phyloP scores from a whole-genome alignment of 2,113 vertebrate species.

The Elephantulus edwardii region DNA sequence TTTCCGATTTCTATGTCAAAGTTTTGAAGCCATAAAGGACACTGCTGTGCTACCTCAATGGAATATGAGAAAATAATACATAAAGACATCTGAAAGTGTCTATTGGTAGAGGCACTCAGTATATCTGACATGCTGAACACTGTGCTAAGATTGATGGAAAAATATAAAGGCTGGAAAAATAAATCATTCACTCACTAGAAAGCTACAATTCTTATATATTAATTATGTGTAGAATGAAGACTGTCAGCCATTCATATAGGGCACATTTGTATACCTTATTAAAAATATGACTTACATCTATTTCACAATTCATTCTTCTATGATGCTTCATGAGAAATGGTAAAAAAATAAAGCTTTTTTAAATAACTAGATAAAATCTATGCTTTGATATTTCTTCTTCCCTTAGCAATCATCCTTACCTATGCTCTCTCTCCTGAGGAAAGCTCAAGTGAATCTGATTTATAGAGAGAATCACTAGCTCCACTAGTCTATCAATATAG shows the following conservation, averaged over 20 bases:
- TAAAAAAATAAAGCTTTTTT: not conserved
- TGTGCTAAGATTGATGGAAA: not conserved
- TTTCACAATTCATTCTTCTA: not conserved
- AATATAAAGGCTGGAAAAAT: not conserved
- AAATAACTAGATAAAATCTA: not conserved
- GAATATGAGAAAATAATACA: not conserved
- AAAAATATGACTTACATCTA: not conserved
- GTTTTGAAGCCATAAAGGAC: not conserved
- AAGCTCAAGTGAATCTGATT: not conserved
- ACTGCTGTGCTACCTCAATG: not conserved
- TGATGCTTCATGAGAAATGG: not conserved
- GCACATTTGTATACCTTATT: not conserved
- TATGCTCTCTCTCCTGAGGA: constrained; percentile 17
- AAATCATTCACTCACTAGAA: not conserved
- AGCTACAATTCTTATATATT: not conserved
- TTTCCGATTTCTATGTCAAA: not conserved
- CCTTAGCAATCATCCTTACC: not conserved
- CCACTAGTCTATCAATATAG: not conserved
- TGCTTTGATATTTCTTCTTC: not conserved
- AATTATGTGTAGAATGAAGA: not conserved
- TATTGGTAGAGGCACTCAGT: not conserved
- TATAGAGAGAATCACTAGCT: not conserved
- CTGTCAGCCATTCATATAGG: not conserved
- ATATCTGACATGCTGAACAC: not conserved
- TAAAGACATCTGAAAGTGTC: not conserved